Percentiles rank a stretch among this genome's conserved stretches.
Evolutionary conservation across 35 echinoderm and acorn worm genomes (phyloP).

Genomic region (Apostichopus californicus): DNA sequence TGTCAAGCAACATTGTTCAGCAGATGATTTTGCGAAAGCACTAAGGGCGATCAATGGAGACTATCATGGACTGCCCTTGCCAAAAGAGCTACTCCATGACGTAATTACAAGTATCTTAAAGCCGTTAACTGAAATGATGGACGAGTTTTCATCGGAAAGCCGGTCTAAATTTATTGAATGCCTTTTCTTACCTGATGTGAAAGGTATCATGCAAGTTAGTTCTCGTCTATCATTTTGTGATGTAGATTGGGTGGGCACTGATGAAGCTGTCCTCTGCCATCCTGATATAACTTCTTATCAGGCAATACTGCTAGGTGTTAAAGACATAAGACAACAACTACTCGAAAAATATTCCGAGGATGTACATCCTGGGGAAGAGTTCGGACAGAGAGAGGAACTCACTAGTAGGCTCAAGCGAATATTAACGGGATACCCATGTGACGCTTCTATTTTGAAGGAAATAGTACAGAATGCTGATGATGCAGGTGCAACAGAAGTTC

Average conservation of each 20-base stretch:
- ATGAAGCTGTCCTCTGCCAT: constrained; percentile 44
- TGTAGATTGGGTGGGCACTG: constrained; percentile 63
- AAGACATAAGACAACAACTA: constrained; percentile 53
- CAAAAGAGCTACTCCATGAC: neutral
- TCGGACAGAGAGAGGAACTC: constrained; percentile 89
- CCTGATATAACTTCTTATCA: constrained; percentile 10
- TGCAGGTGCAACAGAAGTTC: constrained; percentile 81
- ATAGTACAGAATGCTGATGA: constrained; percentile 97
- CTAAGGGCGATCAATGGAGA: neutral
- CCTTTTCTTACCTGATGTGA: constrained; percentile 57
- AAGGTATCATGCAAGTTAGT: constrained; percentile 4
- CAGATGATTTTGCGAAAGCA: neutral
- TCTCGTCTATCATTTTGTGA: constrained; percentile 60
- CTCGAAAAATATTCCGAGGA: constrained; percentile 46
- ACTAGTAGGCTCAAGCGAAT: constrained; percentile 80
- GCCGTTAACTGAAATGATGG: constrained; percentile 7
- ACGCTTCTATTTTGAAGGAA: constrained; percentile 84
- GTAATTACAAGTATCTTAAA: constrained; percentile 23
- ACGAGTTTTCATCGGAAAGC: neutral
- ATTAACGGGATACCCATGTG: constrained; percentile 71
- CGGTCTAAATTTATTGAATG: neutral
- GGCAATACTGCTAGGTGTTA: constrained; percentile 49
- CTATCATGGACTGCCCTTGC: neutral
- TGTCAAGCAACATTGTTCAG: neutral
- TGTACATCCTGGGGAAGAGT: constrained; percentile 34